Evolutionary conservation across 2,888 invertebrate genomes (phyloP).

Genomic region (Luffia ferchaultella): DNA sequence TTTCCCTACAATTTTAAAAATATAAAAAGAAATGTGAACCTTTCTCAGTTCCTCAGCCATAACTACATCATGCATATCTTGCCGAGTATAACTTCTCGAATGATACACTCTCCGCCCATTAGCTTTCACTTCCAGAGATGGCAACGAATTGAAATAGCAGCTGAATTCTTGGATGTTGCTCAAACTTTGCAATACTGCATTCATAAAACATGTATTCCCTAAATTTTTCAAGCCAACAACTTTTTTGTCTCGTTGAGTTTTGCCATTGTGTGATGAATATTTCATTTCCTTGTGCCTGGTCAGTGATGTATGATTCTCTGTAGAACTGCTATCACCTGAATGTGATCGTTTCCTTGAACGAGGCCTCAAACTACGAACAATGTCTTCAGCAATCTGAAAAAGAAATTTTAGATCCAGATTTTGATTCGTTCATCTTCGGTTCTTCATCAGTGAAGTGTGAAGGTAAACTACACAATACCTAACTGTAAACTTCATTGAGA

Average conservation of each 20-base stretch:
- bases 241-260: slow-evolving; percentile 65
- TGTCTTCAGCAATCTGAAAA: slow-evolving; percentile 51
- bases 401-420: too few relatives aligned
- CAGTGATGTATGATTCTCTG: slow-evolving; percentile 40
- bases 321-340: slow-evolving; percentile 61
- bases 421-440: too few relatives aligned
- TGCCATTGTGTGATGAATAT: slow-evolving; percentile 42
- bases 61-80: slow-evolving; percentile 72
- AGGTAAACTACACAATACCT: too few relatives aligned
- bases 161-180: slow-evolving; percentile 87
- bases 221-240: slow-evolving; percentile 80
- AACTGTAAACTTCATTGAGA: too few relatives aligned
- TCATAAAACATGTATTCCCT: slow-evolving; percentile 89
- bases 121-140: slow-evolving; percentile 71
- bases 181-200: slow-evolving; percentile 83
- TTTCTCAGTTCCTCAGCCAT: slow-evolving; percentile 84
- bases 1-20: too few relatives aligned
- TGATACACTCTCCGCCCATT: slow-evolving; percentile 69
- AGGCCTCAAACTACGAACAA: slow-evolving; percentile 64
- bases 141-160: slow-evolving; percentile 81
- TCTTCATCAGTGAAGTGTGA: too few relatives aligned
- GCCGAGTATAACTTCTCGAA: slow-evolving; percentile 68
- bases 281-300: slow-evolving; percentile 39
- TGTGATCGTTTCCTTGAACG: slow-evolving; percentile 68
- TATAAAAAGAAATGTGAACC: slow-evolving; percentile 33